Conservation (phyloP, 2,888 invertebrate genomes). For the Odontothrips loti region DNA sequence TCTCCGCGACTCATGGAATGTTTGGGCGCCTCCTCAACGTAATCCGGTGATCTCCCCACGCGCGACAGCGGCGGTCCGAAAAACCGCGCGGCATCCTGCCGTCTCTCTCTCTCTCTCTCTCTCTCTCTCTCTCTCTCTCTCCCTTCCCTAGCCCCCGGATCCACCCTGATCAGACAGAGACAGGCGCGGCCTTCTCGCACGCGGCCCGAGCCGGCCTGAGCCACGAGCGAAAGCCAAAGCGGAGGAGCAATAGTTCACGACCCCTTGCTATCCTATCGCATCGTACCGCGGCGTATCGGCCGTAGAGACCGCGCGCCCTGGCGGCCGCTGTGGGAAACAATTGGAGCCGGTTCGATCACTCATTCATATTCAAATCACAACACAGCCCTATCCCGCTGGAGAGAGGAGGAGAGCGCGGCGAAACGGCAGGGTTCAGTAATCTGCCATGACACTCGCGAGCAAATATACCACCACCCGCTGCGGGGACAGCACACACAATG, state of each 20-base stretch:
- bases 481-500: no score
- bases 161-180: background rate
- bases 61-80: no score
- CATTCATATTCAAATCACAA: constrained; percentile 21
- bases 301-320: background rate
- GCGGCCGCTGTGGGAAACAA: constrained; percentile 8
- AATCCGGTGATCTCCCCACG: no score
- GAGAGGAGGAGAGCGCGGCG: background rate
- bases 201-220: no score
- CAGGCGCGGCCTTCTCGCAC: background rate
- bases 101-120: constrained; percentile 18
- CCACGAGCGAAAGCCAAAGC: background rate
- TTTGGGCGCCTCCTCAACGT: no score
- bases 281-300: background rate
- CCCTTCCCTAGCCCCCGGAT: background rate
- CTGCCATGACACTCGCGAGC: no score
- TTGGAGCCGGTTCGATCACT: constrained; percentile 9
- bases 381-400: background rate
- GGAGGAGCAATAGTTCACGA: constrained; percentile 1
- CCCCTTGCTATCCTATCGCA: background rate
- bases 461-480: no score
- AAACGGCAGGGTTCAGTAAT: background rate
- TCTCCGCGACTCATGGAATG: no score
- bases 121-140: constrained; percentile 18
- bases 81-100: background rate